Evolutionary conservation across 35 echinoderm and acorn worm species (phyloP).

Genomic region (Ptychodera flava): DNA sequence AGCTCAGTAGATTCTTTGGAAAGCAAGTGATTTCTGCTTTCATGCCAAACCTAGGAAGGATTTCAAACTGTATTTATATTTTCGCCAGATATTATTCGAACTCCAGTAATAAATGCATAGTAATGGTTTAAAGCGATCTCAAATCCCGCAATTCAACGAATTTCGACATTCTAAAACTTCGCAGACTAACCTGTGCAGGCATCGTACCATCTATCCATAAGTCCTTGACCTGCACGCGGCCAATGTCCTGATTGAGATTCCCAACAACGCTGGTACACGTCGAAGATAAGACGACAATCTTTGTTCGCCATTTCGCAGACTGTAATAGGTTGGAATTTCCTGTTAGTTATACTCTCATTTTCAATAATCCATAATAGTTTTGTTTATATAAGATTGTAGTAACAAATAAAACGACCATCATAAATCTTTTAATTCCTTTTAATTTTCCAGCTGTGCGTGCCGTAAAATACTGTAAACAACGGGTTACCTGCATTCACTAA

Average conservation of each 20-base stretch:
- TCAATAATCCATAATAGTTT: background rate
- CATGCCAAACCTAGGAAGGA: too few species aligned
- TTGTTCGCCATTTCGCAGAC: constrained; percentile 77
- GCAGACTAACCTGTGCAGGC: constrained; percentile 79
- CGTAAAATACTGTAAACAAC: background rate
- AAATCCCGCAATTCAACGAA: too few species aligned
- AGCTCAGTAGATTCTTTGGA: too few species aligned
- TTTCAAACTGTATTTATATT: too few species aligned
- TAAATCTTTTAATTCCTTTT: background rate
- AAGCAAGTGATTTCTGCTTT: too few species aligned
- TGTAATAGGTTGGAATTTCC: background rate
- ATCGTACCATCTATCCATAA: constrained; percentile 78
- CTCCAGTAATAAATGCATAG: too few species aligned
- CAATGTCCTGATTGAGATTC: constrained; percentile 39
- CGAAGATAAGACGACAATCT: constrained; percentile 66
- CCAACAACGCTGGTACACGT: constrained; percentile 71
- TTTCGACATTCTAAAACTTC: too few species aligned
- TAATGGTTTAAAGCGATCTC: too few species aligned
- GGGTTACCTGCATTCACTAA: constrained; percentile 25
- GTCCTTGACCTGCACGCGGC: constrained; percentile 44
- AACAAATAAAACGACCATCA: background rate
- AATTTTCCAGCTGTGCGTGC: background rate
- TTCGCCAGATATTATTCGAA: too few species aligned
- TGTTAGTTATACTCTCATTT: background rate
- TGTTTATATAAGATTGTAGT: background rate